phyloP scores from a whole-genome alignment of 1,140 invertebrate genomes.

The Drosophila watanabei region DNA sequence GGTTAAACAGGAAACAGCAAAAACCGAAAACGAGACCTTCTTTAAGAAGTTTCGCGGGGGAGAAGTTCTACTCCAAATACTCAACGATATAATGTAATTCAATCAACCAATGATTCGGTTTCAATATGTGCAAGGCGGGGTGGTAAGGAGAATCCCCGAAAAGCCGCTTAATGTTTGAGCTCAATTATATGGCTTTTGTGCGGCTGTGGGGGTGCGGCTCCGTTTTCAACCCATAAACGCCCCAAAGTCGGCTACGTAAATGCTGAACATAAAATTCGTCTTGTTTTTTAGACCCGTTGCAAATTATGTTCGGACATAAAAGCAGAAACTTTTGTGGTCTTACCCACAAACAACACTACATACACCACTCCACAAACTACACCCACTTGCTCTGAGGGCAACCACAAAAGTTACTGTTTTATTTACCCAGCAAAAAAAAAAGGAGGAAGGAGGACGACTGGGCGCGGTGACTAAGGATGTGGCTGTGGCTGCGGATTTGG shows the following conservation, averaged over 20 bases:
- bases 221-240: conserved; percentile 45
- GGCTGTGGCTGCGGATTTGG: conserved; percentile 1
- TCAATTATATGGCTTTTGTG: conserved; percentile 79
- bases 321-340: conserved; percentile 29
- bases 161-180: conserved; percentile 75
- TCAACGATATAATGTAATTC: conserved; percentile 55
- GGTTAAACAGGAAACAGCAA: conserved; percentile 58
- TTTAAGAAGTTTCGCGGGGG: conserved; percentile 24
- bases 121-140: conserved; percentile 8
- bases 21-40: conserved; percentile 45
- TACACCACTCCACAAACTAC: conserved; percentile 23
- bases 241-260: conserved; percentile 71
- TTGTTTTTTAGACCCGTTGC: conserved; percentile 52
- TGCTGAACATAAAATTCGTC: conserved; percentile 38
- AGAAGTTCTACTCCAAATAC: background rate
- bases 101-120: conserved; percentile 65
- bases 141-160: conserved; percentile 24
- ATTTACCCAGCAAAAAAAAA: conserved; percentile 43
- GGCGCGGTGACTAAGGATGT: conserved; percentile 20
- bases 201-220: background rate
- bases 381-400: conserved; percentile 44
- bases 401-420: conserved; percentile 68
- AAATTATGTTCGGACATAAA: conserved; percentile 66
- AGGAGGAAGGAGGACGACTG: background rate
- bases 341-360: conserved; percentile 8